phyloP scores from a whole-genome alignment of 35 echinoderm and acorn worm species.

The Lytechinus variegatus region DNA sequence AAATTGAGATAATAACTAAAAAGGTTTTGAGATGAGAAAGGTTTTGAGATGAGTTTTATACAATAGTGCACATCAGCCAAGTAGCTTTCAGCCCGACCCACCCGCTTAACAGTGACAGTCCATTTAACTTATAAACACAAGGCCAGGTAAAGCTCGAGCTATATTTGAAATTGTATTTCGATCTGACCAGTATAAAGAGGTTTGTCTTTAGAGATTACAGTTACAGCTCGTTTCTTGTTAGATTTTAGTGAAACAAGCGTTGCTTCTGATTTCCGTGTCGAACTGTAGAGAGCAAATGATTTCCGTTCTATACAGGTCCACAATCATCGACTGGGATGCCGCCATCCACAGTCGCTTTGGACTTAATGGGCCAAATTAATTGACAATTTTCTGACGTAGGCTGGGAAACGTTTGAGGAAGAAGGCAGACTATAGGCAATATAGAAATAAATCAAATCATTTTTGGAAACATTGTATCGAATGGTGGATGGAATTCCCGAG shows the following conservation, averaged over 20 bases:
- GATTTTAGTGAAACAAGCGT: conserved; percentile 13
- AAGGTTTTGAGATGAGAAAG: conserved; percentile 34
- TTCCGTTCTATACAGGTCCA: not conserved
- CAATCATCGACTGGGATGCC: not conserved
- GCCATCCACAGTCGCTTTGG: not conserved
- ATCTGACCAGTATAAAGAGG: not conserved
- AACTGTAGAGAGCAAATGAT: conserved; percentile 19
- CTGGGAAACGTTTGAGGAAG: not conserved
- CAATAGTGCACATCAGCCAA: not conserved
- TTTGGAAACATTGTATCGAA: not conserved
- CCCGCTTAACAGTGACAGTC: not conserved
- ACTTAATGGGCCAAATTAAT: conserved; percentile 24
- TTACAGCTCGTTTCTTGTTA: not conserved
- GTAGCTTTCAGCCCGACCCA: not conserved
- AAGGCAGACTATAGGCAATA: not conserved
- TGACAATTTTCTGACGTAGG: conserved; percentile 41
- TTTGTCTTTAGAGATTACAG: not conserved
- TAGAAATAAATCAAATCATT: conserved; percentile 15
- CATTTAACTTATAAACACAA: not conserved
- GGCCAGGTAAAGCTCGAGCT: not conserved
- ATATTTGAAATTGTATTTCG: not conserved
- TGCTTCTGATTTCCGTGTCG: not conserved
- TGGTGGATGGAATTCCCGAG: not conserved
- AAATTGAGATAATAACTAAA: conserved; percentile 43
- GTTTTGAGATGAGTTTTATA: conserved; percentile 20